These are phyloP conservation scores for Colletes collaris DNA, from an alignment of 2,888 invertebrate genomes.

Conservation along the genomic window DNA sequence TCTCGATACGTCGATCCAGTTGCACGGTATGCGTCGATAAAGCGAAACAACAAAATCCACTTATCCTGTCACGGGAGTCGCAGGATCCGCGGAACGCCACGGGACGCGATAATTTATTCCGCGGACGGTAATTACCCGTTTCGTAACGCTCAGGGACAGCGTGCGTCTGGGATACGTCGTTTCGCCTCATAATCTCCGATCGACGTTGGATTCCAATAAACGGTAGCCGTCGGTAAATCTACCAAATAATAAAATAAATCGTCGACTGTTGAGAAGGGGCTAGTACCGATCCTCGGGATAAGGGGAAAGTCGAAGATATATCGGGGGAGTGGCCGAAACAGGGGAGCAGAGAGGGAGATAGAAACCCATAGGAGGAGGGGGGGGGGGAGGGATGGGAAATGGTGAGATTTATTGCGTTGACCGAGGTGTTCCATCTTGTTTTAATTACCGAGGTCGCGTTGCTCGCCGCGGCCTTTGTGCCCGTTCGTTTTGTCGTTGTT, in stretches of 20 bases:
- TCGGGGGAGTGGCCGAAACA: conserved; percentile 29
- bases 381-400: conserved; percentile 56
- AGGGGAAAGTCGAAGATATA: conserved; percentile 59
- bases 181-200: conserved; percentile 67
- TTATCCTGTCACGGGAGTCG: conserved; percentile 29
- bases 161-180: conserved; percentile 35
- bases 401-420: conserved; percentile 75
- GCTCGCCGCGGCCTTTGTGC: conserved; percentile 35
- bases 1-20: conserved; percentile 37
- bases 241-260: conserved; percentile 76
- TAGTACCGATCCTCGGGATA: conserved; percentile 65
- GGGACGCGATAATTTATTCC: conserved; percentile 28
- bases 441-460: conserved; percentile 73
- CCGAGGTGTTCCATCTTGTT: conserved; percentile 72
- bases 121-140: conserved; percentile 57
- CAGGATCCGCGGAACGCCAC: conserved; percentile 18
- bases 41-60: conserved; percentile 54
- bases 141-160: conserved; percentile 40
- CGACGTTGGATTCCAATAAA: conserved; percentile 70
- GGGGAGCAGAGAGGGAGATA: conserved; percentile 2
- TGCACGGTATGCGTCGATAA: conserved; percentile 45
- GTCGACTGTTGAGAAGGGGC: conserved; percentile 53
- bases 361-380: conserved; percentile 21
- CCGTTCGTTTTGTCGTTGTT: conserved; percentile 8
- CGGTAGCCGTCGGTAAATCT: conserved; percentile 75